Evolutionary conservation across 2,797 vertebrate species (phyloP), one percentile per base, ranked within the genome.

Genomic region (Danio kyathit): DNA sequence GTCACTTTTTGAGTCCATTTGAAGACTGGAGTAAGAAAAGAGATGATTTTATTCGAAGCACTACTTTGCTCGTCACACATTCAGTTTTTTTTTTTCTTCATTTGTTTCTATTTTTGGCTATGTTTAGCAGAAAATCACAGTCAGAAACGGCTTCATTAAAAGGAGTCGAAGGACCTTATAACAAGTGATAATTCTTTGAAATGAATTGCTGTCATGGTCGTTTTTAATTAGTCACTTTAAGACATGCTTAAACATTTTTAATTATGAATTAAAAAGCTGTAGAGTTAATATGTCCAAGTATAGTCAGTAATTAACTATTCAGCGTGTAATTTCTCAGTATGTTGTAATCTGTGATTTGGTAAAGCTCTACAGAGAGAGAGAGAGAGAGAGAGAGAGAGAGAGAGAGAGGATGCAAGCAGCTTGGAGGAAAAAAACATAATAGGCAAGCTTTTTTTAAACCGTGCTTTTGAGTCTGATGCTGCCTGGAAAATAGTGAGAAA

Each of bases 181-280:
- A 90, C 85, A 81, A 86, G 83, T 76, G 21, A 44, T 61, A 64
- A 54, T 82, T 76, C 66, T 66, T 78, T 83, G 84, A 83, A 60
- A 87, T 87, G 56, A 61, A 75, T 83, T 81, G 74, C 57, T 60
- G 40, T 76, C 54, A 75, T 77, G 72, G 83, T 86, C 78, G 8
- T 71, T 84, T 70, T 84, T 82, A 86, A 82, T 86, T 82, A 84
- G 83, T 73, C 66, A 74, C 76, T 82, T 59, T 41, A 80, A 82
- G 72, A 71, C 49, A 0, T 5, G 76, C 74, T 74, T 71, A 86
- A 80, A 59, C 70, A 86, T 88, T 89, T 54, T 80, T n/a, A 86
- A 88, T 89, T n/a, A 89, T 88, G 88, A 78, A 73, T 86, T 90
- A 73, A 81, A 77, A 77, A 16, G 61, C 84, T 65, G 54, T 1